Evolutionary conservation across 2,888 invertebrate genomes (phyloP).

Genomic region (Rhingia campestris): DNA sequence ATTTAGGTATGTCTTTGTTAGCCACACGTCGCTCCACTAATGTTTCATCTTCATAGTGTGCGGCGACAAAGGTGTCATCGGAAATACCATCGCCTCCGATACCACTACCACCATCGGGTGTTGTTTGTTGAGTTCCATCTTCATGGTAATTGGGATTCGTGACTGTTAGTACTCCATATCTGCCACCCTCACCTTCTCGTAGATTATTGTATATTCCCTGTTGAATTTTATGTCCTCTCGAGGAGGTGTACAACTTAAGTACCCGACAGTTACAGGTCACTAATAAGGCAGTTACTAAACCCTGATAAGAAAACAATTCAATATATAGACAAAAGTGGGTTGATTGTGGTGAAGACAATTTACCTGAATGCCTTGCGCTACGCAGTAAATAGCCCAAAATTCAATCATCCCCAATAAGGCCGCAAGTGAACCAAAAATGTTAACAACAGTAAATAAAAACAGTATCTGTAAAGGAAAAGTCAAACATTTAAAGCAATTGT

Average conservation of each 20-base stretch:
- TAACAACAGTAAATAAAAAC: slow-evolving; percentile 80
- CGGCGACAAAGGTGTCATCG: slow-evolving; percentile 70
- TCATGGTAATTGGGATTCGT: slow-evolving; percentile 77
- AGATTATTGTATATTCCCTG: slow-evolving; percentile 76
- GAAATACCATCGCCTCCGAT: slow-evolving; percentile 2
- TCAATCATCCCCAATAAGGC: slow-evolving; percentile 81
- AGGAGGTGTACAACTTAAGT: slow-evolving; percentile 76
- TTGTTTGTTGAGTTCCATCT: slow-evolving; percentile 44
- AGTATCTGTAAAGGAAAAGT: slow-evolving; percentile 80
- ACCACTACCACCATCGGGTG: slow-evolving; percentile 8
- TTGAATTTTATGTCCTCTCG: slow-evolving; percentile 75
- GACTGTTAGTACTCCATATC: slow-evolving; percentile 76
- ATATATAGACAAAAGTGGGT: neutral
- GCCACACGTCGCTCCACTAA: slow-evolving; percentile 73
- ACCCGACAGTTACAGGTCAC: slow-evolving; percentile 86
- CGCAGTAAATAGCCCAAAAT: slow-evolving; percentile 83
- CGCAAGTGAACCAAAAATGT: slow-evolving; percentile 81
- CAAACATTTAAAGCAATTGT: too few relatives aligned
- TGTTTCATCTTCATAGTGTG: slow-evolving; percentile 75
- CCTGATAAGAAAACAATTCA: slow-evolving; percentile 80
- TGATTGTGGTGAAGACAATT: slow-evolving; percentile 2
- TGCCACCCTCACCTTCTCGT: slow-evolving; percentile 76
- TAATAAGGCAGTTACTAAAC: slow-evolving; percentile 85
- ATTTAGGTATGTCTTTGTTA: slow-evolving; percentile 60
- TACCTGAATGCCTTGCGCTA: slow-evolving; percentile 82